A percentile compares a stretch with the other conserved stretches of the same genome.
These are phyloP conservation scores for Drosophila dives DNA, from an alignment of 2,888 invertebrate species.

Conservation along the genomic window DNA sequence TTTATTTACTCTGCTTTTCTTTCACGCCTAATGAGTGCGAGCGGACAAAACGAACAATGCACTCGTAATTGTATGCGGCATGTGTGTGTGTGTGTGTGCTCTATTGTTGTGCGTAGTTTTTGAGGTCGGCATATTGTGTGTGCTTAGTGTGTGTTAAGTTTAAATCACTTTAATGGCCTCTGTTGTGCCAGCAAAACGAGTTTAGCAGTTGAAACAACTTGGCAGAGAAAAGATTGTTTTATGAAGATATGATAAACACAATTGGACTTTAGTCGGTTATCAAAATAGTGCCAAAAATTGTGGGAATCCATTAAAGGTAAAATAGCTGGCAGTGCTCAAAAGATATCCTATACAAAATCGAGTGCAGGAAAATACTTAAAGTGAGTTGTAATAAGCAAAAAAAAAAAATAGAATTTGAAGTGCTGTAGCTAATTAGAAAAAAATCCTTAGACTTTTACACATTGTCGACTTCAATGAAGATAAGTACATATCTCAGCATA, in stretches of 20 bases:
- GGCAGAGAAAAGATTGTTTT: conserved; percentile 8
- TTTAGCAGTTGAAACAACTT: conserved; percentile 2
- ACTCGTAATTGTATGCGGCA: conserved; percentile 72
- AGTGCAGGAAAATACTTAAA: not conserved
- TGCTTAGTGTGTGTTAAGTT: conserved; percentile 62
- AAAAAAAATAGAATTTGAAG: not conserved
- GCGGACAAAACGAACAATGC: conserved; percentile 70
- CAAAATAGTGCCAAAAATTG: not conserved
- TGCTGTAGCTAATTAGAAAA: not conserved
- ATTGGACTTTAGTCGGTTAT: conserved; percentile 15
- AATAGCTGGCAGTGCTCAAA: not conserved
- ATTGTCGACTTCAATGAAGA: not conserved
- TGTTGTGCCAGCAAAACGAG: conserved; percentile 35
- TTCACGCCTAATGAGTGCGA: conserved; percentile 55
- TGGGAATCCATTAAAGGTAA: not conserved
- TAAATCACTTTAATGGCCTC: conserved; percentile 76
- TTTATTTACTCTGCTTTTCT: conserved; percentile 21
- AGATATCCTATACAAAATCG: not conserved
- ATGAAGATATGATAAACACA: conserved; percentile 17
- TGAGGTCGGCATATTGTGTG: conserved; percentile 58
- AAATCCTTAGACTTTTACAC: not conserved
- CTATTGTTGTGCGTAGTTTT: conserved; percentile 63
- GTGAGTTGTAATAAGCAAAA: no score
- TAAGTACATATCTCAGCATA: not conserved
- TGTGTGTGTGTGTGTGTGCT: conserved; percentile 16